Evolutionary conservation across 2,797 vertebrate species (phyloP).

Genomic region (Microtus californicus): DNA sequence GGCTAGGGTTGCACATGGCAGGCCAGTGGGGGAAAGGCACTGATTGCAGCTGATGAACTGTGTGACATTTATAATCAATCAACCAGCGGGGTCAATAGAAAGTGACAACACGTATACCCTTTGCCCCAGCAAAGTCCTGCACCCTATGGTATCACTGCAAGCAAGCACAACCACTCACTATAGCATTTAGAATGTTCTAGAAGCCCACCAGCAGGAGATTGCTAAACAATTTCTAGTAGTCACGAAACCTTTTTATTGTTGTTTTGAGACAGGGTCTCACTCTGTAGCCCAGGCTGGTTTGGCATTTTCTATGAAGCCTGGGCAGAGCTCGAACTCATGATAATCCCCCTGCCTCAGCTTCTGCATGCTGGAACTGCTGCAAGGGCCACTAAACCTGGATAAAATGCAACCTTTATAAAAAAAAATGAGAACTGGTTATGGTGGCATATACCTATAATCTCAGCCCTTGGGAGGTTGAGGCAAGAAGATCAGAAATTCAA

Average conservation of each 20-base stretch:
- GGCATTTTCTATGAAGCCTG: not conserved
- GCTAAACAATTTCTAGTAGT: not conserved
- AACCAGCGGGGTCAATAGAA: not conserved
- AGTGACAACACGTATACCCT: not conserved
- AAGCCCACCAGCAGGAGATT: not conserved
- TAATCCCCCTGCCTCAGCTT: not conserved
- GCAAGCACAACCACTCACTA: not conserved
- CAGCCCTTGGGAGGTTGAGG: not conserved
- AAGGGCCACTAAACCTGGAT: not conserved
- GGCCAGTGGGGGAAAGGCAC: not conserved
- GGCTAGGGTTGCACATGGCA: not conserved
- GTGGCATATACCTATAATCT: not conserved
- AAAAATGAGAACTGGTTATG: not conserved
- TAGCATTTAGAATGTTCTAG: not conserved
- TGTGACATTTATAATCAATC: not conserved
- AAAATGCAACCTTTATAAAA: not conserved
- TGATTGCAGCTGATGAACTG: not conserved
- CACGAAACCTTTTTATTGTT: too few relatives aligned
- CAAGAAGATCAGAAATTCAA: not conserved
- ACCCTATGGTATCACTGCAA: accelerated
- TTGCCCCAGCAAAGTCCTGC: not conserved
- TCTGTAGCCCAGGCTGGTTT: not conserved
- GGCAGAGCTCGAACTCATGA: not conserved
- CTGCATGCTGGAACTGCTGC: not conserved
- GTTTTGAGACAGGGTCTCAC: not conserved